phyloP scores from a whole-genome alignment of 1,140 invertebrate genomes.

The Andricus grossulariae region DNA sequence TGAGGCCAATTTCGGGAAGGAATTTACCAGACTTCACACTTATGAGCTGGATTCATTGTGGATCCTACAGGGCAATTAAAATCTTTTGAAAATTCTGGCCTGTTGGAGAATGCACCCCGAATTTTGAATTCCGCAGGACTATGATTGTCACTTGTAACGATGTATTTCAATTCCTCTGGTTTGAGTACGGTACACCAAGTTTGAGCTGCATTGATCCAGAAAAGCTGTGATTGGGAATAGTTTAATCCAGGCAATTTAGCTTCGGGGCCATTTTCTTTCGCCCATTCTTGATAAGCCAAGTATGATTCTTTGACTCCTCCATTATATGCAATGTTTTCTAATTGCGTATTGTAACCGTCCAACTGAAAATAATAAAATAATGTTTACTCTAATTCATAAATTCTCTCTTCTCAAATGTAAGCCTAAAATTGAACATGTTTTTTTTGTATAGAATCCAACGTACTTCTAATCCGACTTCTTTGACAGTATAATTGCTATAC shows the following conservation, averaged over 20 bases:
- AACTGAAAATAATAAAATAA: conserved; percentile 75
- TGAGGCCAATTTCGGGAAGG: no score
- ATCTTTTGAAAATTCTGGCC: conserved; percentile 89
- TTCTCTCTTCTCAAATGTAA: background rate
- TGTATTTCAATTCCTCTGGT: conserved; percentile 83
- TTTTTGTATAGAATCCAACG: conserved; percentile 44
- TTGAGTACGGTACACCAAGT: conserved; percentile 82
- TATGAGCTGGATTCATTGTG: conserved; percentile 91
- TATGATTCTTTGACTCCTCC: conserved; percentile 93
- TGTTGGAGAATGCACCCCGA: conserved; percentile 93
- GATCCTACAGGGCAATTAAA: conserved; percentile 90
- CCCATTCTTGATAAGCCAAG: conserved; percentile 86
- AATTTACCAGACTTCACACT: conserved; percentile 89
- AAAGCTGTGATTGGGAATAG: conserved; percentile 83
- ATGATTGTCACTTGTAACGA: conserved; percentile 86
- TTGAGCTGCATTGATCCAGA: conserved; percentile 85
- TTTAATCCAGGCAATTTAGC: conserved; percentile 79
- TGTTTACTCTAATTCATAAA: background rate
- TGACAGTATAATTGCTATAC: conserved; percentile 88
- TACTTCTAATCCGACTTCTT: conserved; percentile 83
- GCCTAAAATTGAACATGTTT: conserved; percentile 9
- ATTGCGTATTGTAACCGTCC: conserved; percentile 92
- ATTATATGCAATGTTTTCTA: conserved; percentile 95
- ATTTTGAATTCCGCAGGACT: conserved; percentile 90
- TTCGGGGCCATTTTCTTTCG: conserved; percentile 80